Evolutionary conservation across 2,113 vertebrate genomes (phyloP), one percentile per base, ranked within the genome.

Genomic region (Sciurus niger): DNA sequence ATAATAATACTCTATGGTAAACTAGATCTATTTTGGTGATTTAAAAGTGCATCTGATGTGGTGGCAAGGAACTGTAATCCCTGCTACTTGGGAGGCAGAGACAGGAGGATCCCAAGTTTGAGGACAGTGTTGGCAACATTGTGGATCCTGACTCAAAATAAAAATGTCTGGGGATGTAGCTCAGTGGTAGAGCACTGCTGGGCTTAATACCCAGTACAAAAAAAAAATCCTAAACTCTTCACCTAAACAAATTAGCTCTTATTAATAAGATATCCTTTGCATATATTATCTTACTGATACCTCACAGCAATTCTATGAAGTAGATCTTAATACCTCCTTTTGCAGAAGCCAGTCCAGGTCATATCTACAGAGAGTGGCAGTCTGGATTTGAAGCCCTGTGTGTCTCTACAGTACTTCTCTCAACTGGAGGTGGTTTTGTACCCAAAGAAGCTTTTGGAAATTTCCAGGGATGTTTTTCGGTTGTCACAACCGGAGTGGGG

Each of bases 171-270:
- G 32, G 34, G 16, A 34, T 70, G 17, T 70, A 70, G 32, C 32
- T 68, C 1, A 34, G 30, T 32, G 12, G 30, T 34, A 34, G 4
- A 68, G 65, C 5, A 34, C 12, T 34, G 13, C 67, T 70, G 34
- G 67, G 34, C n/a, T 70, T 34, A 70, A 70, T 70, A 16, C 67
- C 67, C 7, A 70, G 65, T 34, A 18, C 67, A 17, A 68, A 68
- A 70, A 70, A 34, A 12, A 68, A n/a, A 25, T 63, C 22, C 20
- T 58, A 70, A 93, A 68, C 22, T 87, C 55, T 84, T 94, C 10
- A 43, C 22, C 63, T 97, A 76, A 80, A 55, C 25, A 24, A 90
- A 48, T 68, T 40, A 94, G 25, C 7, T 85, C 94, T 65, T 70
- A 43, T 40, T 90, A 65, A 77, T 58, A 80, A 76, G 80, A 85